These are phyloP conservation scores for Luehdorfia chinensis DNA, from an alignment of 1,140 invertebrate species.

Conservation along the genomic window DNA sequence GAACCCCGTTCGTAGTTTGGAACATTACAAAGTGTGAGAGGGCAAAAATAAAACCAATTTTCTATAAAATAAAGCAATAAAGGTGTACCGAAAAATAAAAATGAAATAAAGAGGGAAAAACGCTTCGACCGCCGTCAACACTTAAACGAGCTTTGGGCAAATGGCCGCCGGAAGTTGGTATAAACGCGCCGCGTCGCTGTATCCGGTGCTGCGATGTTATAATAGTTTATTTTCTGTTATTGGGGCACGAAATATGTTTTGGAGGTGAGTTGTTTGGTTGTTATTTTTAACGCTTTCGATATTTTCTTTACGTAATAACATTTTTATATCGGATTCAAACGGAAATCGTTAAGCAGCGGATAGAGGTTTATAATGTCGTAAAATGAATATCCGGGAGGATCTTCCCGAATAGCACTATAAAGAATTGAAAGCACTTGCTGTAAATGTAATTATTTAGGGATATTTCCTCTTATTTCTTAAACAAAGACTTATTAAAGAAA, in stretches of 20 bases:
- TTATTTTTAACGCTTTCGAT: not conserved
- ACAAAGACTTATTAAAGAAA: no score
- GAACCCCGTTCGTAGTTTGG: not conserved
- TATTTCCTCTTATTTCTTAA: no score
- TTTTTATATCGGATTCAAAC: no score
- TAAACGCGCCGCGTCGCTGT: conserved; percentile 11
- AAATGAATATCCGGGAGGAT: no score
- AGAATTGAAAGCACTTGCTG: no score
- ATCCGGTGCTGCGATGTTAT: not conserved
- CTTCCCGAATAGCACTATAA: no score
- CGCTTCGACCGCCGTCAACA: not conserved
- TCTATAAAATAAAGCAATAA: conserved; percentile 10
- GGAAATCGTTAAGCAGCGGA: no score
- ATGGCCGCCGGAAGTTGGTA: conserved; percentile 12
- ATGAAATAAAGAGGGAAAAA: conserved; percentile 12
- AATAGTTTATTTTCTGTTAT: conserved; percentile 9
- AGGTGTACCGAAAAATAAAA: conserved; percentile 12
- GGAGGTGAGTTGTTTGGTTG: conserved; percentile 3
- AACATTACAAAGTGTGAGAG: not conserved
- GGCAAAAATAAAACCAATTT: conserved; percentile 4
- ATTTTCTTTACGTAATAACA: conserved; percentile 2
- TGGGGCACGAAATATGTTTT: conserved; percentile 10
- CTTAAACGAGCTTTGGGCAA: no score
- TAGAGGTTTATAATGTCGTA: no score
- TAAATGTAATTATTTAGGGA: no score